Conservation (phyloP, 2,888 invertebrate species). For the Rapana venosa region DNA sequence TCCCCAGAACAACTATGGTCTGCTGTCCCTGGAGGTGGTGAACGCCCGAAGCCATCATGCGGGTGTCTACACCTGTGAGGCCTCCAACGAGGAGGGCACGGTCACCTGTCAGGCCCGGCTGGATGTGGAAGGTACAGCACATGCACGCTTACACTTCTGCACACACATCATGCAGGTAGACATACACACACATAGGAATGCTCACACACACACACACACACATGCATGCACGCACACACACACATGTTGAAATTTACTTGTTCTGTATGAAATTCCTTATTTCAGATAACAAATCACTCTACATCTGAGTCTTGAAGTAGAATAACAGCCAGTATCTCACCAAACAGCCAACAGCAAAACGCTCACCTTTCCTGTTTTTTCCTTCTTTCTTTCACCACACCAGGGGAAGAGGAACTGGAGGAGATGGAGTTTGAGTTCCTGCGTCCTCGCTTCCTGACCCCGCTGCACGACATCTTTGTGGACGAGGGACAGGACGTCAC, state of each 20-base stretch:
- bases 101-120: conserved; percentile 82
- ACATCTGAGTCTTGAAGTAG: too few species aligned
- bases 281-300: too few species aligned
- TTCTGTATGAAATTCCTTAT: too few species aligned
- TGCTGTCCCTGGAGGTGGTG: conserved; percentile 73
- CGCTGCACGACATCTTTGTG: conserved; percentile 69
- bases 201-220: not conserved
- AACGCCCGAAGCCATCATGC: conserved; percentile 61
- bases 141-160: not conserved
- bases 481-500: conserved; percentile 73
- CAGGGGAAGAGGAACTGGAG: conserved; percentile 62
- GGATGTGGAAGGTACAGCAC: conserved; percentile 84
- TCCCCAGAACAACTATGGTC: conserved; percentile 70
- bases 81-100: conserved; percentile 67
- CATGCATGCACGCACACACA: not conserved
- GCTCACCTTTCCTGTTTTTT: too few species aligned
- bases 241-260: not conserved
- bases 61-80: conserved; percentile 68
- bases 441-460: conserved; percentile 69
- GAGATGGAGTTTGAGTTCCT: conserved; percentile 57
- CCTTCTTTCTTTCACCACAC: not conserved
- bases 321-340: too few species aligned
- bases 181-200: not conserved
- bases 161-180: not conserved
- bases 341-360: too few species aligned